A percentile compares a stretch with the other conserved stretches of the same genome.
phyloP scores from a whole-genome alignment of 2,888 invertebrate species.

The Lasioglossum vierecki region DNA sequence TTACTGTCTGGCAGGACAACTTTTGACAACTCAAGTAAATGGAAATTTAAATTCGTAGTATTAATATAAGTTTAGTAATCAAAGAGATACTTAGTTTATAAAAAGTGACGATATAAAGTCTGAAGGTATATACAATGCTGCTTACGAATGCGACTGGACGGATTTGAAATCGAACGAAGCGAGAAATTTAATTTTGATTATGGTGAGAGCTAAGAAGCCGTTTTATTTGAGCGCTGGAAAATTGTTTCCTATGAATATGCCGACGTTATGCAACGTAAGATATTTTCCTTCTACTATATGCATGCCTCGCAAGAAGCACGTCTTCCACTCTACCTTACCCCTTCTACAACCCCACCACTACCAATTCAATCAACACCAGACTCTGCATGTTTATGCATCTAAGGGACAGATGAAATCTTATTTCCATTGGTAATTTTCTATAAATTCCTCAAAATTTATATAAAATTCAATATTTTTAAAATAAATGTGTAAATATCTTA shows the following conservation, averaged over 20 bases:
- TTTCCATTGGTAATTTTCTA: no score
- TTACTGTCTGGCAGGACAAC: conserved; percentile 47
- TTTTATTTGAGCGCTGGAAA: conserved; percentile 60
- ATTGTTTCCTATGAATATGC: conserved; percentile 56
- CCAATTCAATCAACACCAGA: no score
- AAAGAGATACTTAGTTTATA: neutral
- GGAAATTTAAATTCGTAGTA: neutral
- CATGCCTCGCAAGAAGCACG: neutral
- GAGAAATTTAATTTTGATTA: conserved; percentile 48
- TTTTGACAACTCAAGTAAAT: conserved; percentile 37
- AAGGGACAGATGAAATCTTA: no score
- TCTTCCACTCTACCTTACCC: no score
- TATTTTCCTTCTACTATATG: neutral
- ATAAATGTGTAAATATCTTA: no score
- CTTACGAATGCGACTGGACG: conserved; percentile 42
- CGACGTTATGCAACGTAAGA: conserved; percentile 57
- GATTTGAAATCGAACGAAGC: conserved; percentile 31
- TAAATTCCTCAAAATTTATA: no score
- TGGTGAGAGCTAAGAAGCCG: conserved; percentile 49
- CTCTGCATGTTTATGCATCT: no score
- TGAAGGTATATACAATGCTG: conserved; percentile 33
- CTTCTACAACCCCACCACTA: no score
- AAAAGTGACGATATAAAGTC: conserved; percentile 19
- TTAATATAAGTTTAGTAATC: neutral
- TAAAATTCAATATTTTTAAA: no score